Evolutionary conservation across 2,888 invertebrate genomes (phyloP).

Genomic region (Adineta ricciae): DNA sequence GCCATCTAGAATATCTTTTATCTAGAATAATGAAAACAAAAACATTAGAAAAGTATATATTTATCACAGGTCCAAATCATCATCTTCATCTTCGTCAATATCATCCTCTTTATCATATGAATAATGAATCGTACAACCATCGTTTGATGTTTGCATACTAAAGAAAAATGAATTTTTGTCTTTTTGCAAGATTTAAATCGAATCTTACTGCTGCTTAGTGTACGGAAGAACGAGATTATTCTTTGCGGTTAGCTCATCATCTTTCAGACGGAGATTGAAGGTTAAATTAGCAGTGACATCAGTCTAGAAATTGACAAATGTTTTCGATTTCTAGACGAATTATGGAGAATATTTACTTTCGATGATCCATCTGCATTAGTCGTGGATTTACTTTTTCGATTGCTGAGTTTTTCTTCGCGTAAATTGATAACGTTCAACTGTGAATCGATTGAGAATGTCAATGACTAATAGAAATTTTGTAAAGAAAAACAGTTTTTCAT

Average conservation of each 20-base stretch:
- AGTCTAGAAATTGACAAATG: neutral
- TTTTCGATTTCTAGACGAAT: too few species aligned
- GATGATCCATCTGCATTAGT: neutral
- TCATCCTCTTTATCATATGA: constrained; percentile 31
- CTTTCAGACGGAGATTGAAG: constrained; percentile 30
- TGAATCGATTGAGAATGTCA: constrained; percentile 1
- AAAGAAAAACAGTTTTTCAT: neutral
- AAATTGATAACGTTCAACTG: neutral
- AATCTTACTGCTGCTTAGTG: neutral
- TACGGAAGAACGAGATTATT: constrained; percentile 32
- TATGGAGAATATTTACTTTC: neutral
- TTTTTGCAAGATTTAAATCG: neutral
- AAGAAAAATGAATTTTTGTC: too few species aligned
- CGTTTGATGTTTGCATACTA: neutral
- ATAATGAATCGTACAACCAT: constrained; percentile 29
- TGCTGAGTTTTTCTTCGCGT: neutral
- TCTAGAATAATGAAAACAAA: constrained; percentile 26
- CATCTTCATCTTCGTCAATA: constrained; percentile 33
- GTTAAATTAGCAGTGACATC: constrained; percentile 17
- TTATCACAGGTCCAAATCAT: constrained; percentile 29
- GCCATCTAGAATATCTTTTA: neutral
- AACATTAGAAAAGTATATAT: neutral
- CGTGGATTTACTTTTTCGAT: neutral
- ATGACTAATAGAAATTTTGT: neutral
- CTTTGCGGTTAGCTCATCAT: constrained; percentile 28